Evolutionary conservation across 92 coral and sea anemone genomes (phyloP), one percentile per base, ranked within the genome.

Genomic region (Actinostola sp.): DNA sequence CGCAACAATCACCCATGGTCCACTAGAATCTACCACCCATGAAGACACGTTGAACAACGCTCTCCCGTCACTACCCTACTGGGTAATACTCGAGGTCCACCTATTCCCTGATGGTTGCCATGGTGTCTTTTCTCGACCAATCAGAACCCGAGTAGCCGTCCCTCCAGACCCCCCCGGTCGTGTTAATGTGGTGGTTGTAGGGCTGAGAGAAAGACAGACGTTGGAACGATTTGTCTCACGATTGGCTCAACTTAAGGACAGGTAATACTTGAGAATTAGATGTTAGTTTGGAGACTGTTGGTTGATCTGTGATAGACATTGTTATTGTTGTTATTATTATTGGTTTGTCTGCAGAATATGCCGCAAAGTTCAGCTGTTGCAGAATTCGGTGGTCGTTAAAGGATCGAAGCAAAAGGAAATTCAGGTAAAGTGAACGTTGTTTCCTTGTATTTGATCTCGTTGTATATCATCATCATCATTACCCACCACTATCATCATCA

Each of bases 141-240:
- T 93, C 77, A 86, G 72, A 67, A 79, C 87, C 25, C 89, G 83
- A 25, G 81, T 90, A 24, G 89, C 90, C 8, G 77, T 77, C 24
- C 66, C 90, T 30, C 98, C 98, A 0, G 89, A 75, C 65, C 78
- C 92, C 13, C 98, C 97, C n/a, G n/a, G n/a, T 53, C 57, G 66
- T 34, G 78, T 93, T 66, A 76, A 75, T 27, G 67, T 90, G 53
- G 76, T 70, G 34, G 78, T 93, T 21, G 78, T 78, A 29, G 92
- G 98, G 36, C 23, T 93, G 55, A 82, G 82, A 29, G 91, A 88
- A 66, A 75, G 98, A 63, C 52, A 45, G 74, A 70, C 86, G 0
- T 72, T 90, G 63, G 98, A 88, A 54, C 52, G 83, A 48, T 80
- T 80, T n/a, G 83, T 90, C 39, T 82, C 88, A 56, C 75, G 82